These are phyloP conservation scores for Phymastichus coffea DNA, from an alignment of 1,140 invertebrate species.

Conservation along the genomic window DNA sequence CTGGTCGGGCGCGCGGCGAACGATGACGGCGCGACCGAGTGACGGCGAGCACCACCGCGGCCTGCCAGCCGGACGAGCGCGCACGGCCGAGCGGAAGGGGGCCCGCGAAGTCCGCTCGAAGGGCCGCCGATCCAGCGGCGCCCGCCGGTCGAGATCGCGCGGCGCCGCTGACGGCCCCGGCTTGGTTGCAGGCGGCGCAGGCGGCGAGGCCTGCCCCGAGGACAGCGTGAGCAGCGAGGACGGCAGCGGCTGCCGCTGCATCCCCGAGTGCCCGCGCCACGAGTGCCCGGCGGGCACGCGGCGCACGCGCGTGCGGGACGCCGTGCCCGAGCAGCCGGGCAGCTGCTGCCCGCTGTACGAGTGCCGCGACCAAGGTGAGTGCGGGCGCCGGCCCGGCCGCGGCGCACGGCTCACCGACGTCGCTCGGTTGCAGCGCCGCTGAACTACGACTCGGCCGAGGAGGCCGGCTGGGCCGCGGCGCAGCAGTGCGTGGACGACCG, in stretches of 20 bases:
- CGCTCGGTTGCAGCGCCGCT: neutral
- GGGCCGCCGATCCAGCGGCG: too few relatives aligned
- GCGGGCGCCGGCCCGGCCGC: neutral
- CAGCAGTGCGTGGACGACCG: conserved; percentile 37
- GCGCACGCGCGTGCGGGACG: conserved; percentile 39
- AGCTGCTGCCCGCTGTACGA: conserved; percentile 49
- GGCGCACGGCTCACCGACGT: neutral
- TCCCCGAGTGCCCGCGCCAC: conserved; percentile 42
- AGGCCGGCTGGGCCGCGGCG: neutral
- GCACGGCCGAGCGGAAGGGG: too few relatives aligned
- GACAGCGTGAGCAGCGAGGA: conserved; percentile 46
- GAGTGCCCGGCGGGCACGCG: conserved; percentile 42
- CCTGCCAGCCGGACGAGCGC: too few relatives aligned
- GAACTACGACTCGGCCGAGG: neutral
- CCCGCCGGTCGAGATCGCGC: too few relatives aligned
- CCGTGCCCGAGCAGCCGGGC: conserved; percentile 40
- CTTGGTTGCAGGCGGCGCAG: too few relatives aligned
- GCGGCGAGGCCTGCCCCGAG: conserved; percentile 45
- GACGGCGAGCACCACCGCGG: too few relatives aligned
- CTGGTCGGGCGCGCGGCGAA: too few relatives aligned
- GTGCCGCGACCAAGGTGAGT: conserved; percentile 46
- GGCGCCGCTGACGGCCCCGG: too few relatives aligned
- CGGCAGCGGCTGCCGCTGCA: conserved; percentile 46
- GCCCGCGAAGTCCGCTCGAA: too few relatives aligned
- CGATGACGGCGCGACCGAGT: too few relatives aligned